Percentiles rank a stretch among this genome's conserved stretches.
Conservation (phyloP, 92 coral and sea anemone genomes). For the Palythoa grandiflora region DNA sequence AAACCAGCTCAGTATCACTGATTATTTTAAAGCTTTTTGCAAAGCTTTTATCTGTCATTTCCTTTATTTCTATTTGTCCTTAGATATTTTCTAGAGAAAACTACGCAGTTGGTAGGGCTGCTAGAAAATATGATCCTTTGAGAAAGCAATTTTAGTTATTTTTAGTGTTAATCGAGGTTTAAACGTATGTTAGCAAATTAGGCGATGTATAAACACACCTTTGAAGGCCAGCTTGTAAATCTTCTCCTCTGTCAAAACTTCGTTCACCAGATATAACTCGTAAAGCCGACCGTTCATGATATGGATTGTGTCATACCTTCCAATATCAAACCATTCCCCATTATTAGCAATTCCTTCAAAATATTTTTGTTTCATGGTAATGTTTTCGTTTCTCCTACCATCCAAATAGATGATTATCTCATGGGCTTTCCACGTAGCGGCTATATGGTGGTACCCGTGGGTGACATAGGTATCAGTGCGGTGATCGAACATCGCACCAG, state of each 20-base stretch:
- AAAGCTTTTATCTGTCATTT: too few relatives aligned
- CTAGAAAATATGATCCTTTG: too few relatives aligned
- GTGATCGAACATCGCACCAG: neutral
- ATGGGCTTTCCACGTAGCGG: neutral
- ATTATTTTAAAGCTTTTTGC: too few relatives aligned
- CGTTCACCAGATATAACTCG: neutral
- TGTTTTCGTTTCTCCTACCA: neutral
- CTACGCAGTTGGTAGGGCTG: too few relatives aligned
- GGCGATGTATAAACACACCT: neutral
- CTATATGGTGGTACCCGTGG: neutral
- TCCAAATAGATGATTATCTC: neutral
- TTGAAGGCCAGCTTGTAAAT: conserved; percentile 8
- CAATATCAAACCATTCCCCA: conserved; percentile 15
- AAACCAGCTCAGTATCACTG: too few relatives aligned
- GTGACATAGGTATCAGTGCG: neutral
- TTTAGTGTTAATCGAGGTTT: neutral
- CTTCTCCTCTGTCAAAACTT: neutral
- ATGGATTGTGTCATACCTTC: neutral
- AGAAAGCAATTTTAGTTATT: too few relatives aligned
- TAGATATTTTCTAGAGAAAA: too few relatives aligned
- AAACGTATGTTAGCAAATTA: too few relatives aligned
- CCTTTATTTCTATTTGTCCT: too few relatives aligned
- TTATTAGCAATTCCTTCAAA: neutral
- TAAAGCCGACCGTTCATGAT: neutral
- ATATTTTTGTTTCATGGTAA: neutral